Base-by-base conservation (phyloP, 1,140 invertebrate species). In the Drosophila kurseongensis region DNA sequence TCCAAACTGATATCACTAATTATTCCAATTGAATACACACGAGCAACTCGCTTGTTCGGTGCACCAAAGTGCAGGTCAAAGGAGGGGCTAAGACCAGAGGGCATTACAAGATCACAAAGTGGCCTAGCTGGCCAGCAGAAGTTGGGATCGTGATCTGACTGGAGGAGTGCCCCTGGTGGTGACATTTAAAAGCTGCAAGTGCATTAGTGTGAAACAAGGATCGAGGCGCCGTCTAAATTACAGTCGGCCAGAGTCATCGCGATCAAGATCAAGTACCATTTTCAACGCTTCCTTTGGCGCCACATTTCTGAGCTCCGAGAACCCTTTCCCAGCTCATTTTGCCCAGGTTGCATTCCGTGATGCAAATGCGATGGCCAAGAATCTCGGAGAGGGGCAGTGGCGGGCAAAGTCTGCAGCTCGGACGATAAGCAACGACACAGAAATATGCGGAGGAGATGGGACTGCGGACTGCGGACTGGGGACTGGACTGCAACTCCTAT, bases 201-300 rank as follows among this genome's bases (percentile, higher is more conserved):
- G 79, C 84, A 91, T 91, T 91, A 91, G 82, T 86, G 90, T 90
- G 82, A 90, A 83, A 91, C 90, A 91, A 72, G 90, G 79, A 74
- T 73, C 63, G 75, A 84, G 90, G 90, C 90, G 85, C 90, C 90
- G 85, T 88, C 90, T 91, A 91, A 91, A 91, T 91, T 91, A 91
- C 76, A 71, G 27, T 63, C 27, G 27, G 13, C 32, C 52, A 47
- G 35, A 67, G 45, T 42, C 78, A 88, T 88, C 79, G 51, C 56
- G 66, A 86, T 86, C 79, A 69, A 73, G 80, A 90, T 84, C 84
- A 89, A 89, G 85, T 89, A 89, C 85, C 85, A 89, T 89, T 88
- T 83, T 63, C 72, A 80, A 80, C 83, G 83, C 84, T 89, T 86
- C 83, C 84, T 88, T 89, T 89, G 84, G 84, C 84, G 84, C 84